A percentile compares a stretch with the other conserved stretches of the same genome.
These are phyloP conservation scores for Apodemia mormo DNA, from an alignment of 2,888 invertebrate species.

Conservation along the genomic window DNA sequence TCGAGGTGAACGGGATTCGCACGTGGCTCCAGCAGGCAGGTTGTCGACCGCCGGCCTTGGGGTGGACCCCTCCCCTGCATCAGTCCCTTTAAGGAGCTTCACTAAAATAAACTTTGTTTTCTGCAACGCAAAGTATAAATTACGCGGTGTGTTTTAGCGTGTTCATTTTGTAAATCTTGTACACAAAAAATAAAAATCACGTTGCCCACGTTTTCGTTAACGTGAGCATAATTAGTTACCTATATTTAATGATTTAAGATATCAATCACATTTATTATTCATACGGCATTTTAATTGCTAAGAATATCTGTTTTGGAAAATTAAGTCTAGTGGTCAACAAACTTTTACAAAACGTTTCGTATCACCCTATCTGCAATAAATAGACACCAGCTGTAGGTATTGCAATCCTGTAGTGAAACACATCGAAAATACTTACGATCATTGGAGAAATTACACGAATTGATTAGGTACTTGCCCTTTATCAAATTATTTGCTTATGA, in stretches of 20 bases:
- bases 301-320: no score
- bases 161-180: slow-evolving; percentile 4
- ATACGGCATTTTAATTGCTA: no score
- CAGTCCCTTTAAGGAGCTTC: slow-evolving; percentile 1
- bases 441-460: no score
- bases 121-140: not conserved
- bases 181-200: not conserved
- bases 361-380: no score
- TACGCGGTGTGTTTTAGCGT: not conserved
- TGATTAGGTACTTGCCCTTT: no score
- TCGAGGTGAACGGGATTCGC: slow-evolving; percentile 66
- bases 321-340: no score
- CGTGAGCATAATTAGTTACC: not conserved
- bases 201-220: slow-evolving; percentile 8
- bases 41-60: slow-evolving; percentile 75
- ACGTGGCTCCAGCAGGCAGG: slow-evolving; percentile 64
- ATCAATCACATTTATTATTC: no score
- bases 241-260: not conserved
- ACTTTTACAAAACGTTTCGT: no score
- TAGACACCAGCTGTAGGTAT: no score
- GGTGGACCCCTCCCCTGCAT: slow-evolving; percentile 50
- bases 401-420: no score
- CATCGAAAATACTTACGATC: no score
- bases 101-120: slow-evolving; percentile 20
- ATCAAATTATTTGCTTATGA: no score